These are phyloP conservation scores for Coecobrya sp. DNA, from an alignment of 2,888 invertebrate genomes.

Conservation along the genomic window DNA sequence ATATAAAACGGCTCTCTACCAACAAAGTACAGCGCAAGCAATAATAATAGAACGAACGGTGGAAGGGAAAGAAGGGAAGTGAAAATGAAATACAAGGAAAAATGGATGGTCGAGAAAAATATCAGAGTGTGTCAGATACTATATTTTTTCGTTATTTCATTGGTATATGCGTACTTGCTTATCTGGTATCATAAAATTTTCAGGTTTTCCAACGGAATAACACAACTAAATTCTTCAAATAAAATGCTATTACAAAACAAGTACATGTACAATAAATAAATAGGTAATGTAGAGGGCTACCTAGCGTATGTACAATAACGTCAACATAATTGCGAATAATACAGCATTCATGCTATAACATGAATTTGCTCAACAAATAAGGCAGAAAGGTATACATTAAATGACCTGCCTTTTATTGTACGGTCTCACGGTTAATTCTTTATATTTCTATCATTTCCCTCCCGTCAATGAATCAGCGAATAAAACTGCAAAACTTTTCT, in stretches of 20 bases:
- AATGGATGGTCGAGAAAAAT: neutral
- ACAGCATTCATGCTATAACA: neutral
- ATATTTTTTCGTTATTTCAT: slow-evolving; percentile 5
- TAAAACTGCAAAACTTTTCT: slow-evolving; percentile 77
- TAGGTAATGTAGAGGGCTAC: slow-evolving; percentile 22
- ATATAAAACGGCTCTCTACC: slow-evolving; percentile 24
- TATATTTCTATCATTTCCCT: slow-evolving; percentile 70
- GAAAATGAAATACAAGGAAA: slow-evolving; percentile 42
- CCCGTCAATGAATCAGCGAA: slow-evolving; percentile 56
- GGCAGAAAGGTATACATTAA: slow-evolving; percentile 54
- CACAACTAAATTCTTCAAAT: slow-evolving; percentile 40
- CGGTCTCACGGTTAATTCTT: slow-evolving; percentile 66
- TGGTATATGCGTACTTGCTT: slow-evolving; percentile 23
- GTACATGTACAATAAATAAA: slow-evolving; percentile 26
- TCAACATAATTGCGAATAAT: slow-evolving; percentile 17
- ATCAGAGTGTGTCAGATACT: slow-evolving; percentile 7
- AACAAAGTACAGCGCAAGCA: slow-evolving; percentile 48
- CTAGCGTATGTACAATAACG: neutral
- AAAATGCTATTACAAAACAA: slow-evolving; percentile 8
- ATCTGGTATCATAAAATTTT: slow-evolving; percentile 47
- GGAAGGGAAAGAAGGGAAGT: slow-evolving; percentile 40
- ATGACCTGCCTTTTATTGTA: slow-evolving; percentile 61
- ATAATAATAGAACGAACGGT: slow-evolving; percentile 25
- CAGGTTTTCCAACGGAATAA: slow-evolving; percentile 21
- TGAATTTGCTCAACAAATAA: slow-evolving; percentile 63